Evolutionary conservation across 92 coral and sea anemone genomes (phyloP).

Genomic region (Heliopora coerulea): DNA sequence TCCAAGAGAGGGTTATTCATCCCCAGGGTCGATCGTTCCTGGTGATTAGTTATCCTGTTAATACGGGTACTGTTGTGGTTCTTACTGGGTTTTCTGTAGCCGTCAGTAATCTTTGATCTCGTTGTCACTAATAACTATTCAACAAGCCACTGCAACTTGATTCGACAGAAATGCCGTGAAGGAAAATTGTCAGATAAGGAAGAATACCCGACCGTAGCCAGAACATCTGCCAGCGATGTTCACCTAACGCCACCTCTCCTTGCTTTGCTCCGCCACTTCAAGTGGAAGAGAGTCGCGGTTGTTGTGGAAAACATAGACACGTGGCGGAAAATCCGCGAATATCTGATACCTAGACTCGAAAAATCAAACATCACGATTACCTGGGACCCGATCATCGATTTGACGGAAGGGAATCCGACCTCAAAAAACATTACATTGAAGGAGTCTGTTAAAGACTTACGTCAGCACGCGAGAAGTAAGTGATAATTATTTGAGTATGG

Average conservation of each 20-base stretch:
- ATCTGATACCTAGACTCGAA: not conserved
- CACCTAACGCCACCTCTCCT: constrained; percentile 56
- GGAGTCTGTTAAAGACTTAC: not conserved
- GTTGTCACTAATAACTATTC: too few relatives aligned
- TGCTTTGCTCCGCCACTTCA: constrained; percentile 49
- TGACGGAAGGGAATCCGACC: not conserved
- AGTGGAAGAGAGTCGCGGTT: constrained; percentile 69
- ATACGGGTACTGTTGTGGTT: too few relatives aligned
- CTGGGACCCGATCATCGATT: not conserved
- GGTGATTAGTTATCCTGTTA: too few relatives aligned
- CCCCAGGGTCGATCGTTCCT: too few relatives aligned
- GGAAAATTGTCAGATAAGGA: constrained; percentile 68
- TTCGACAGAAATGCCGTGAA: constrained; percentile 73
- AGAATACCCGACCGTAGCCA: constrained; percentile 65
- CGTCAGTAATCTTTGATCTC: too few relatives aligned
- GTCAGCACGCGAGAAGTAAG: constrained; percentile 26
- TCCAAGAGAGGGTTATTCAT: too few relatives aligned
- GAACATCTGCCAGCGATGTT: constrained; percentile 64
- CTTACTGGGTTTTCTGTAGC: too few relatives aligned
- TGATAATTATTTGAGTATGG: not conserved
- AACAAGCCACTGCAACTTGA: too few relatives aligned
- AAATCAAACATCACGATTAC: not conserved
- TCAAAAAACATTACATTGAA: not conserved
- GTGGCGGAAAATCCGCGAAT: constrained; percentile 41
- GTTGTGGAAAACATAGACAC: constrained; percentile 45